These are phyloP conservation scores for Cephalopterus ornatus DNA, from an alignment of 2,113 vertebrate species.

Conservation along the genomic window DNA sequence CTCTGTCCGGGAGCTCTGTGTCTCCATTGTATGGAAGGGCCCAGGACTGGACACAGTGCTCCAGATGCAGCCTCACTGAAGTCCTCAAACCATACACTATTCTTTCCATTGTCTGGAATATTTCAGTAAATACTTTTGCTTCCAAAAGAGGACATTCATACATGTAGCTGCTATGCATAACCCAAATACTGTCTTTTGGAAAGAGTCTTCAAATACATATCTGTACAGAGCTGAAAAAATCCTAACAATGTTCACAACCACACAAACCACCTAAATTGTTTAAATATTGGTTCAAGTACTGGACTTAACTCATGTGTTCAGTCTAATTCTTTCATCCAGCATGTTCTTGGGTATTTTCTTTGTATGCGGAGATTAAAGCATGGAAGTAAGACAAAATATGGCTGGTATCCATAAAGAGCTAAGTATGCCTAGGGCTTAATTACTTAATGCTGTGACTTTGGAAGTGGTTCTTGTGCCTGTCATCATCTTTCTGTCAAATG, in stretches of 20 bases:
- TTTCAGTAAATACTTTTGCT: neutral
- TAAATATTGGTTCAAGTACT: neutral
- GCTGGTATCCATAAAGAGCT: conserved; percentile 10
- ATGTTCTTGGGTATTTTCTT: neutral
- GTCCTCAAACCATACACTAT: neutral
- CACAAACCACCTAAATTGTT: neutral
- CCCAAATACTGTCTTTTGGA: neutral
- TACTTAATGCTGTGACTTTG: conserved; percentile 45
- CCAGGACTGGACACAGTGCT: neutral
- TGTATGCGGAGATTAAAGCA: neutral
- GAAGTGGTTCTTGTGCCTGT: conserved; percentile 33
- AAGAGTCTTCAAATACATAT: neutral
- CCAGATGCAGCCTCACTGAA: neutral
- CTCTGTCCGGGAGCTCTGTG: neutral
- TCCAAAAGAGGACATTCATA: neutral
- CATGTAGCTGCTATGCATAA: neutral
- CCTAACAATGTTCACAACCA: neutral
- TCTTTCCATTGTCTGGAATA: neutral
- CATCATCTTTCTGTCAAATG: conserved; percentile 29
- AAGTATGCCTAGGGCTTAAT: conserved; percentile 51
- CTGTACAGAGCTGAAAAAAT: neutral
- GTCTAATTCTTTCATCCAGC: neutral
- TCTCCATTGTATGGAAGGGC: neutral
- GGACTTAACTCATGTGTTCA: neutral
- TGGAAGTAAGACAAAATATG: neutral